Base-by-base conservation (phyloP, 2,797 vertebrate species). In the Myripristis murdjan region DNA sequence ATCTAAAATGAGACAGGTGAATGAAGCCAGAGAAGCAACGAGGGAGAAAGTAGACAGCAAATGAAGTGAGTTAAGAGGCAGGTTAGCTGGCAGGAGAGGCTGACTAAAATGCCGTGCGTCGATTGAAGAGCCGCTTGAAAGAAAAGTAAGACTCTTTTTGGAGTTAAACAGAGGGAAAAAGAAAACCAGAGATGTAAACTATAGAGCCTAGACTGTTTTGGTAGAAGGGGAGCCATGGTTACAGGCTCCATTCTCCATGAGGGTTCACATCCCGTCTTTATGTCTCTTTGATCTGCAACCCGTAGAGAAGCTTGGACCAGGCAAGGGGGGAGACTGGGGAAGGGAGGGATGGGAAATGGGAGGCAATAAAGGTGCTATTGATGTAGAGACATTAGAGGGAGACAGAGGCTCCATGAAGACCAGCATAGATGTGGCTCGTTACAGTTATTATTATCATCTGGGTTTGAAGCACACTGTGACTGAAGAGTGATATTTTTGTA, bases 111-210 rank as follows among this genome's bases (percentile, higher is more conserved):
- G 56, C 58, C 5, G 43, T 55, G 47, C 8, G 31, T 64, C 52
- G 64, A 68, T 69, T 63, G 70, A 79, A 62, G 70, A 73, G 46
- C 53, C 33, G 57, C 70, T 73, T 58, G 65, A 82, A 74, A 70
- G 61, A 60, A 28, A 49, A 23, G 35, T 28, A 48, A 66, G 64
- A 49, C 52, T 63, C 70, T 82, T 75, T 77, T 33, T 73, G 59
- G 51, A 56, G 59, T 56, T 59, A 41, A 64, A 65, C 35, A 55
- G 24, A 64, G 24, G 67, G 2, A 35, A 48, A 5, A 43, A 23
- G 24, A 48, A 35, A 22, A 59, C 48, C 73, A 78, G 62, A 65
- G 60, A 77, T 76, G 62, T 51, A 41, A 58, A 56, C 31, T 31
- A 7, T 23, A 33, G 51, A 43, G 33, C 12, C 2, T 43, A 26